A percentile compares a stretch with the other conserved stretches of the same genome.
Conservation (phyloP, 2,888 invertebrate genomes). For the Sinotaia quadrata region DNA sequence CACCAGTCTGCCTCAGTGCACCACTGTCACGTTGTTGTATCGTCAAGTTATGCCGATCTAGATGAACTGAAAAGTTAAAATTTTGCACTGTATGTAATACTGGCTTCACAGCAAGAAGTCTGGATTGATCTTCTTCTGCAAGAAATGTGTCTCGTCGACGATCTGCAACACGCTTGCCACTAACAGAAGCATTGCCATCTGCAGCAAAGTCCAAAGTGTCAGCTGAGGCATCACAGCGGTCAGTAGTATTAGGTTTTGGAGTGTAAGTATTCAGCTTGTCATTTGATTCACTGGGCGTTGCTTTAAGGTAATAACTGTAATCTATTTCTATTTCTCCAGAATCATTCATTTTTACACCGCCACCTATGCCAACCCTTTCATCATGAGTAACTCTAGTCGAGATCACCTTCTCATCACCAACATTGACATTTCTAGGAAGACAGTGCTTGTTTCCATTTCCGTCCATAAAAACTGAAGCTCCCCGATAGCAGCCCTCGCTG, state of each 20-base stretch:
- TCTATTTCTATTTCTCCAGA: slow-evolving; percentile 22
- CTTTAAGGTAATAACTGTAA: slow-evolving; percentile 30
- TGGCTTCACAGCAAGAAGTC: no score
- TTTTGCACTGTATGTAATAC: no score
- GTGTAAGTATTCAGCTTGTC: slow-evolving; percentile 22
- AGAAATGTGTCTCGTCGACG: neutral
- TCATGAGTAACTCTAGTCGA: no score
- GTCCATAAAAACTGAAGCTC: no score
- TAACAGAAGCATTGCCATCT: neutral
- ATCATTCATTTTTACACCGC: slow-evolving; percentile 10
- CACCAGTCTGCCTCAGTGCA: neutral
- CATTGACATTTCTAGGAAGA: no score
- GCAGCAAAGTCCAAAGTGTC: neutral
- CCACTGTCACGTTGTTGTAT: neutral
- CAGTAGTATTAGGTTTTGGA: neutral
- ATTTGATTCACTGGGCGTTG: slow-evolving; percentile 25
- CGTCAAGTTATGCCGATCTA: slow-evolving; percentile 8
- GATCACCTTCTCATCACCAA: no score
- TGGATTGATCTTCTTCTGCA: no score
- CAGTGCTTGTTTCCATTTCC: no score
- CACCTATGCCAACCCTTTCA: neutral
- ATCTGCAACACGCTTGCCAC: neutral
- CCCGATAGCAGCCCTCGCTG: no score
- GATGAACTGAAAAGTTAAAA: neutral
- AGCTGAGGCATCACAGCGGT: neutral